Evolutionary conservation across 1,140 invertebrate species (phyloP).

Genomic region (Ceratina australensis): DNA sequence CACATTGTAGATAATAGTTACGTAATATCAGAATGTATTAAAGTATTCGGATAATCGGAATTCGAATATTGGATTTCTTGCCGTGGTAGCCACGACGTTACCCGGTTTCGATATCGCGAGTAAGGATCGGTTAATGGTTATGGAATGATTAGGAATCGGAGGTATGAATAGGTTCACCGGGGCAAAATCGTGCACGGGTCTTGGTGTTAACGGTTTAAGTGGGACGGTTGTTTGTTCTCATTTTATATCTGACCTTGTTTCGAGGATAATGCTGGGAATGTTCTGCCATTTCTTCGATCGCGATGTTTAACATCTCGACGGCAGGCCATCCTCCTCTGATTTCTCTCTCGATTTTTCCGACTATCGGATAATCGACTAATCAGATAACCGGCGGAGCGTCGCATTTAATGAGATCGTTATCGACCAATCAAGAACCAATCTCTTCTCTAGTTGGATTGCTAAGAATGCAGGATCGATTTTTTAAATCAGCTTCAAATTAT

Average conservation of each 20-base stretch:
- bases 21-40: no score
- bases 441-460: background rate
- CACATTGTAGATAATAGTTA: no score
- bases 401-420: constrained; percentile 24
- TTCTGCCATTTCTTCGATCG: background rate
- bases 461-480: no score
- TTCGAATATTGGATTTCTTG: background rate
- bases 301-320: constrained; percentile 1
- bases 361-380: constrained; percentile 21
- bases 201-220: background rate
- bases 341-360: no score
- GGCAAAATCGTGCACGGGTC: background rate
- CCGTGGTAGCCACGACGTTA: background rate
- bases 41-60: no score
- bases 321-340: no score
- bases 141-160: background rate
- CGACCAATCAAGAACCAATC: constrained; percentile 10
- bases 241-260: constrained; percentile 2
- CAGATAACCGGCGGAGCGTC: background rate
- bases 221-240: background rate
- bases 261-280: background rate
- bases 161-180: background rate
- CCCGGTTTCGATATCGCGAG: background rate
- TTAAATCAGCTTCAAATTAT: no score
- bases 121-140: background rate